phyloP scores from a whole-genome alignment of 2,797 vertebrate species.

The Acrossocheilus fasciatus region DNA sequence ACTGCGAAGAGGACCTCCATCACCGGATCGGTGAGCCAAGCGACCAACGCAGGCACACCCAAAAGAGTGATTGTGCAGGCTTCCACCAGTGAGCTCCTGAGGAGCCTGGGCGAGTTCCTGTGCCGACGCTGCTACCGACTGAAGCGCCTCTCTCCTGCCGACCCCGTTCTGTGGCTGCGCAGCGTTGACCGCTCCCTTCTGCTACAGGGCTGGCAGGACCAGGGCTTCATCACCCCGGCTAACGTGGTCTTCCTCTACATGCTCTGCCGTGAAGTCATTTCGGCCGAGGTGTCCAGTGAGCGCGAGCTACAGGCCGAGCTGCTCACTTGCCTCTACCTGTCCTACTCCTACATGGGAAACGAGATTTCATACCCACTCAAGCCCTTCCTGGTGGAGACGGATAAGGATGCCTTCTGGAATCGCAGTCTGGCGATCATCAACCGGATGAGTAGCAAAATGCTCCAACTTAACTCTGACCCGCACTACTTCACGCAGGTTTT shows the following conservation, averaged over 20 bases:
- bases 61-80: conserved; percentile 95
- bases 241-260: conserved; percentile 96
- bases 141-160: conserved; percentile 90
- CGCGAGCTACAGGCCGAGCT: conserved; percentile 91
- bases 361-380: conserved; percentile 97
- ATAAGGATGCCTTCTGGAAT: conserved; percentile 97
- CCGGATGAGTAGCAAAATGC: conserved; percentile 96
- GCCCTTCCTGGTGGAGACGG: conserved; percentile 93
- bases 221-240: conserved; percentile 95
- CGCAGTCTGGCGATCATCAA: conserved; percentile 94
- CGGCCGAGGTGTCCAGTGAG: conserved; percentile 88
- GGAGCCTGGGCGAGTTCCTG: conserved; percentile 93
- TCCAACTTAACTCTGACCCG: conserved; percentile 95
- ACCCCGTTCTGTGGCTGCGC: conserved; percentile 93
- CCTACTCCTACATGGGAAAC: conserved; percentile 98
- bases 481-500: conserved; percentile 98
- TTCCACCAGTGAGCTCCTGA: conserved; percentile 93
- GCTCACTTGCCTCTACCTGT: conserved; percentile 94
- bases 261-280: conserved; percentile 93
- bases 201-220: conserved; percentile 96
- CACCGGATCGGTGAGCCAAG: conserved; percentile 72
- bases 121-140: conserved; percentile 94
- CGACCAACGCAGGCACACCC: conserved; percentile 83
- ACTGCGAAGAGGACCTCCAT: conserved; percentile 79
- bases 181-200: conserved; percentile 93